A percentile compares a stretch with the other conserved stretches of the same genome.
phyloP scores from a whole-genome alignment of 2,888 invertebrate species.

The Drosophila koepferae region DNA sequence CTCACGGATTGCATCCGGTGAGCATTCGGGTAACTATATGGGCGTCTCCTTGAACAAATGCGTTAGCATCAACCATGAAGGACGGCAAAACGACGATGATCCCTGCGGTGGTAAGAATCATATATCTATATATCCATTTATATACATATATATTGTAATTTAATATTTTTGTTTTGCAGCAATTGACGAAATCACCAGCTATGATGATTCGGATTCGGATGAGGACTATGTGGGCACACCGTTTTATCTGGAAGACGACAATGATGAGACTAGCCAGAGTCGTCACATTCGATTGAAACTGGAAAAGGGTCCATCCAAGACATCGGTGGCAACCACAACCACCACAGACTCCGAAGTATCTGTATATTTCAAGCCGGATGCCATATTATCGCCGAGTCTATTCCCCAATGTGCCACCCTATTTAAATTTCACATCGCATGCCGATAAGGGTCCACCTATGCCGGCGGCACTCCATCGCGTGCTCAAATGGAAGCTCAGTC shows the following conservation, averaged over 20 bases:
- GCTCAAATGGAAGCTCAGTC: conserved; percentile 97
- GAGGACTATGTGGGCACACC: conserved; percentile 83
- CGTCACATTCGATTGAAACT: conserved; percentile 68
- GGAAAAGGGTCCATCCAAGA: conserved; percentile 48
- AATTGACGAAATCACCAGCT: conserved; percentile 82
- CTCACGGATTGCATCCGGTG: conserved; percentile 48
- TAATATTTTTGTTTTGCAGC: conserved; percentile 51
- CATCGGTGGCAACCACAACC: conserved; percentile 53
- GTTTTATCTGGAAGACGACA: conserved; percentile 78
- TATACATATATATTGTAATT: not conserved
- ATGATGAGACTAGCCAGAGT: conserved; percentile 73
- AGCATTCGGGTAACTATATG: conserved; percentile 58
- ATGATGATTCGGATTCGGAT: conserved; percentile 82
- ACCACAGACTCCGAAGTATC: conserved; percentile 63
- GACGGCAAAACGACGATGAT: conserved; percentile 75
- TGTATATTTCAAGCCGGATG: conserved; percentile 72
- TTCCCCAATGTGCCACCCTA: conserved; percentile 92
- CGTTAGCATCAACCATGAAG: conserved; percentile 32
- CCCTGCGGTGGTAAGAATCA: conserved; percentile 73
- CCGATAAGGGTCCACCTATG: conserved; percentile 87
- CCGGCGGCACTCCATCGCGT: conserved; percentile 91
- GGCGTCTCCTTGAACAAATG: conserved; percentile 72
- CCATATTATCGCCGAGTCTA: conserved; percentile 87
- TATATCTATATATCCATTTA: not conserved
- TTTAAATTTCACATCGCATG: conserved; percentile 90